These are phyloP conservation scores for Rhagologus leucostigma DNA, from an alignment of 2,113 vertebrate species.

Conservation along the genomic window DNA sequence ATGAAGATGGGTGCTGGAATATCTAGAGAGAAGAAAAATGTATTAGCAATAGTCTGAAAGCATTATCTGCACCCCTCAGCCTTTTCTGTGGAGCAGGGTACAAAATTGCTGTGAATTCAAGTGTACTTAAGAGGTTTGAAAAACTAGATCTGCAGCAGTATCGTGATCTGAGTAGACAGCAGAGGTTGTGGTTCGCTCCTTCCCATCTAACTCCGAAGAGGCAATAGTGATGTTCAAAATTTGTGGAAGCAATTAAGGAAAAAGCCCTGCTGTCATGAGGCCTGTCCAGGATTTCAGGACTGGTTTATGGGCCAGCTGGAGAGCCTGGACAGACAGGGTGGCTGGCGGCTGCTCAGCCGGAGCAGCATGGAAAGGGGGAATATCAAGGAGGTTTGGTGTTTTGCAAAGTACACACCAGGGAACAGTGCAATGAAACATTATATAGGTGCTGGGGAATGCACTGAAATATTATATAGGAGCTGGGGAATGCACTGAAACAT, in stretches of 20 bases:
- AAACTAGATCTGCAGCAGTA: background rate
- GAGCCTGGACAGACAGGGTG: background rate
- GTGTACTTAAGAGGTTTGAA: background rate
- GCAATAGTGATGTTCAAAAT: background rate
- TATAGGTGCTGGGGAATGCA: background rate
- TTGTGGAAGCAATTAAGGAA: background rate
- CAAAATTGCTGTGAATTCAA: background rate
- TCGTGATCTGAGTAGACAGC: background rate
- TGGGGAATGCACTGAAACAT: background rate
- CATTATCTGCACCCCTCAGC: background rate
- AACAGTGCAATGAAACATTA: background rate
- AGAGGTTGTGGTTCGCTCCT: background rate
- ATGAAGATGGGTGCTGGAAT: background rate
- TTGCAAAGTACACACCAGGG: rapidly evolving
- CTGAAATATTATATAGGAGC: background rate
- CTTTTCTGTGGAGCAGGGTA: background rate
- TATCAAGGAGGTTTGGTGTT: background rate
- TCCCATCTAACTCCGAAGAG: background rate
- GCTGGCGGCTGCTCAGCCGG: background rate
- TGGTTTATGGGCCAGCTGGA: background rate
- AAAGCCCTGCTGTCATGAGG: background rate
- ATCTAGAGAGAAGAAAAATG: background rate
- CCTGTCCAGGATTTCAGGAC: background rate
- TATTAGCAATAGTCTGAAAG: background rate
- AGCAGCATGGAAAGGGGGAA: rapidly evolving